phyloP scores from a whole-genome alignment of 1,140 invertebrate genomes.

The Trigoniulus corallinus region DNA sequence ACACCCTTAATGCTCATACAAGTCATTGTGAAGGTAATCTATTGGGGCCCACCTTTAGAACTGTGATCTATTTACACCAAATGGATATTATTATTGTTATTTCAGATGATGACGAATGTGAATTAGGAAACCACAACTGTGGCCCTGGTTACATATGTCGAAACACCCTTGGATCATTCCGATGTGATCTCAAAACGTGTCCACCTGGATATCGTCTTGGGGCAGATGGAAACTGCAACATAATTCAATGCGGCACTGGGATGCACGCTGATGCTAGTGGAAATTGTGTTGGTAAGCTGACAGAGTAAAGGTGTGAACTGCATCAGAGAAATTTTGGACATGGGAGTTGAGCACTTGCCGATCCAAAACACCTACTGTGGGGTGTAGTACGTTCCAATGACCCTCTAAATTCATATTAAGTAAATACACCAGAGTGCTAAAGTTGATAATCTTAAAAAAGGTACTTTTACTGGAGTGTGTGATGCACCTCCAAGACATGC shows the following conservation, averaged over 20 bases:
- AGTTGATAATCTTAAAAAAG: too few relatives aligned
- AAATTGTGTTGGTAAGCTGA: conserved; percentile 32
- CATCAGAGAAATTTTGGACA: too few relatives aligned
- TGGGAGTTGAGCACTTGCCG: too few relatives aligned
- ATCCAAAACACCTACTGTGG: too few relatives aligned
- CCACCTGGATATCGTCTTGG: conserved; percentile 21
- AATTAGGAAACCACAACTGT: conserved; percentile 63
- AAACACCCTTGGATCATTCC: conserved; percentile 66
- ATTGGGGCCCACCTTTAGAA: not conserved
- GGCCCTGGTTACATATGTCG: conserved; percentile 56
- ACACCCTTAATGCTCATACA: conserved; percentile 73
- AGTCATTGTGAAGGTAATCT: conserved; percentile 65
- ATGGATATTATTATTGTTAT: conserved; percentile 4
- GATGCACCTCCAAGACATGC: too few relatives aligned
- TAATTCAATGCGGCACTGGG: conserved; percentile 30
- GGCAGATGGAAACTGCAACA: conserved; percentile 18
- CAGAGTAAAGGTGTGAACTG: too few relatives aligned
- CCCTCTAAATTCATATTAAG: too few relatives aligned
- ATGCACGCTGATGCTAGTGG: conserved; percentile 27
- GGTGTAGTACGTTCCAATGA: too few relatives aligned
- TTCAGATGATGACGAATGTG: conserved; percentile 84
- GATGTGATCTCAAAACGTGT: conserved; percentile 45
- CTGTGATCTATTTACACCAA: not conserved
- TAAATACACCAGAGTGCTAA: too few relatives aligned
- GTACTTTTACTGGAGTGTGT: too few relatives aligned